Base-by-base conservation (phyloP, 2,113 vertebrate genomes). In the Cavia porcellus region DNA sequence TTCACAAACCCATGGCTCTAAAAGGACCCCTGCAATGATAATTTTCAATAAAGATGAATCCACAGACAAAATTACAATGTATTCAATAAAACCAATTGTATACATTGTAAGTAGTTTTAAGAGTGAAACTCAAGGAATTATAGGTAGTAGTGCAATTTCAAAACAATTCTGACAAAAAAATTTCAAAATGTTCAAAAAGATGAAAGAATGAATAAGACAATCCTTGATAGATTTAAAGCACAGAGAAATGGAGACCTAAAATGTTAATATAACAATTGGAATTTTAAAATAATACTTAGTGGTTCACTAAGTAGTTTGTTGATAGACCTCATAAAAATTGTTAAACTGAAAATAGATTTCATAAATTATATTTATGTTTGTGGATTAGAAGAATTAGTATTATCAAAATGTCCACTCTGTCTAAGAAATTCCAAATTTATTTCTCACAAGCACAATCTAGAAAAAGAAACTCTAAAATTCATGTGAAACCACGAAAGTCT, bases 171-270 rank as follows among this genome's bases (percentile, higher is more conserved):
- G 42, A 85, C 55, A 30, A 59, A 87, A 90, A 3, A 35, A 72
- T 85, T 84, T 66, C 55, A 89, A 80, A 80, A 50, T 84, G 22
- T 84, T 92, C 10, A 84, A 70, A 84, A 90, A 70, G 13, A 68
- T 55, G 45, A 86, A 79, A 70, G 8, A 80, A 82, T 32, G 25
- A 3, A 82, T 52, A 8, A 80, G 28, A 10, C 14, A 80, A 52
- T 52, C 32, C 45, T 79, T 14, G 52, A 11, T 8, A 72, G 15
- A 66, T 64, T 50, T 83, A 5, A 90, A 89, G 24, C 4, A 77
- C 7, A 87, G 17, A 62, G 32, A 86, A 90, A 86, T 55, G 14
- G 6, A 82, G 89, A 32, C 10, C 42, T 55, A 86, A 82, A 93
- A 96, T 86, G 11, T 7, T 68, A 95, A 42, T 22, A 52, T 57